Conservation (phyloP, 2,797 vertebrate genomes). For the Paedocypris micromegethes region DNA sequence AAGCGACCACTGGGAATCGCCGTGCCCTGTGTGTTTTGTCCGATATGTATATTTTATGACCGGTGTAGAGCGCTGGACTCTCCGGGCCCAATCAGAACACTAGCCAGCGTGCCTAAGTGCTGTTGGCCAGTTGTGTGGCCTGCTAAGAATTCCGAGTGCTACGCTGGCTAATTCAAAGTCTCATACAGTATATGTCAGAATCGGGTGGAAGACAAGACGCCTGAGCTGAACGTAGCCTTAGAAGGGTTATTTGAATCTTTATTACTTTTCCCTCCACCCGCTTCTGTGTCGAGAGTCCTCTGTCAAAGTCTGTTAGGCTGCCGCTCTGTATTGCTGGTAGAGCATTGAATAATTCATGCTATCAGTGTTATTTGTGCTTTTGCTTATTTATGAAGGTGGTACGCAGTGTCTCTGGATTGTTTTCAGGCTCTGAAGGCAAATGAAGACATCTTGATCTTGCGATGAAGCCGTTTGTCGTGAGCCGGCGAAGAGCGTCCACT, state of each 20-base stretch:
- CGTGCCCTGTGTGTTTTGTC: too few species aligned
- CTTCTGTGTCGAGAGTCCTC: conserved; percentile 43
- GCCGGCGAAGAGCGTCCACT: conserved; percentile 36
- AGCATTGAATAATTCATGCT: conserved; percentile 68
- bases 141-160: conserved; percentile 14
- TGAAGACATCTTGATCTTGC: conserved; percentile 54
- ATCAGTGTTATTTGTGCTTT: conserved; percentile 68
- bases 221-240: conserved; percentile 56
- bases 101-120: neutral
- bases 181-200: conserved; percentile 51
- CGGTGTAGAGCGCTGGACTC: neutral
- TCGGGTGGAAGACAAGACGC: conserved; percentile 48
- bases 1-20: neutral
- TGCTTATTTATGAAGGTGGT: conserved; percentile 64
- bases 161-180: conserved; percentile 25
- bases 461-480: conserved; percentile 31
- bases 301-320: conserved; percentile 64
- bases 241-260: conserved; percentile 62
- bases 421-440: conserved; percentile 55
- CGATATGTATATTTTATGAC: too few species aligned
- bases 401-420: conserved; percentile 45
- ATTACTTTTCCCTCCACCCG: conserved; percentile 55
- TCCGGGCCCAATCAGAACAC: neutral
- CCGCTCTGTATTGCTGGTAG: conserved; percentile 53
- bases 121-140: neutral